Evolutionary conservation across 2,113 vertebrate genomes (phyloP), one percentile per base, ranked within the genome.

Genomic region (Mixornis gularis): DNA sequence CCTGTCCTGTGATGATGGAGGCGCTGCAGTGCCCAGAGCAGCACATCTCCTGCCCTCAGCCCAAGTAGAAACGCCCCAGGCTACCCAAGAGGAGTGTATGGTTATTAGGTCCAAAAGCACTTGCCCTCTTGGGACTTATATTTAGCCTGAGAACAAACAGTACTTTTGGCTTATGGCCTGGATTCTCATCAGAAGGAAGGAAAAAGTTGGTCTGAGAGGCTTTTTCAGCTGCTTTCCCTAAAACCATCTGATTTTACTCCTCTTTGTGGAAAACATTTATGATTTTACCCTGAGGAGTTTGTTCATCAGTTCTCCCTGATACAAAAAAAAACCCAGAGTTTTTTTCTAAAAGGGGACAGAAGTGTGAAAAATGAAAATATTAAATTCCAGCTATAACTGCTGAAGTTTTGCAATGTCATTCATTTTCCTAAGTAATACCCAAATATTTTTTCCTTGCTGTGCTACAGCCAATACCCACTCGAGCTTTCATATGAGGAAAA

Each of bases 351-450:
- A 71, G n/a, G 17, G 3, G 48, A 55, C 6, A 66, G 55, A 87
- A 87, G 38, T 34, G 29, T 72, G 59, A 19, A 58, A 63, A 89
- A 17, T 18, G 3, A 85, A 79, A 80, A 59, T 74, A 92, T 89
- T 96, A 92, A 14, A 53, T 96, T 95, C 85, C 86, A 82, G 27
- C 78, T 85, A 46, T 79, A 85, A 96, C 85, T 93, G 46, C 27
- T 71, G 82, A 64, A 93, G 26, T 84, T 97, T 96, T 95, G 63
- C 89, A 92, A 17, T 27, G 43, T 74, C 56, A 56, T 88, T 92
- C 6, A 53, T 94, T 94, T 96, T 87, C 59, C 26, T 30, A 77
- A 92, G 51, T 66, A 94, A 89, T 27, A 95, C 11, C 26, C 62
- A 85, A 79, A 69, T 48, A 77, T 13, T 92, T 84, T 96, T 93